These are phyloP conservation scores for Drosophila ogumai DNA, from an alignment of 1,140 invertebrate species.

Conservation along the genomic window DNA sequence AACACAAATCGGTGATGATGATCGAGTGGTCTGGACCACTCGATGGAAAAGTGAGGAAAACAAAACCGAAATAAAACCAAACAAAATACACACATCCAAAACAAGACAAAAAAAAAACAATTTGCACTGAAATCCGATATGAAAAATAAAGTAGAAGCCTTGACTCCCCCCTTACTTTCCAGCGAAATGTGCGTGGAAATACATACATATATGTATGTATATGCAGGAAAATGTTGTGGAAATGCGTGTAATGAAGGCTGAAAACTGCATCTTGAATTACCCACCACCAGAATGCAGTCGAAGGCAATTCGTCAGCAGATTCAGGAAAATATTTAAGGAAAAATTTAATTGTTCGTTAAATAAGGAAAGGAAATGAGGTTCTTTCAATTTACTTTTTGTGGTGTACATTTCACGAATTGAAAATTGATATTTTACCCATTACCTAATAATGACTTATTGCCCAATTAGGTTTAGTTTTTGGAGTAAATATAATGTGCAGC, in stretches of 20 bases:
- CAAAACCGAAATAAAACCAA: conserved; percentile 21
- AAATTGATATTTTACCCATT: not conserved
- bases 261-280: conserved; percentile 67
- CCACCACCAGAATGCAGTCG: not conserved
- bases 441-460: not conserved
- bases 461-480: not conserved
- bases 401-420: not conserved
- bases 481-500: not conserved
- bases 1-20: conserved; percentile 8
- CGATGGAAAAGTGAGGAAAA: conserved; percentile 31
- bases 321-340: conserved; percentile 6
- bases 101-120: conserved; percentile 24
- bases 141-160: conserved; percentile 69
- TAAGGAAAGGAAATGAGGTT: not conserved
- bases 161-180: conserved; percentile 39
- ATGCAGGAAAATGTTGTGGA: conserved; percentile 27
- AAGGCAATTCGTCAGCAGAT: conserved; percentile 37
- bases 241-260: conserved; percentile 61
- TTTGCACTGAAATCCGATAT: conserved; percentile 80
- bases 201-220: too few relatives aligned
- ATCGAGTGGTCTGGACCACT: conserved; percentile 50
- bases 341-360: conserved; percentile 8
- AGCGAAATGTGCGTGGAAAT: conserved; percentile 62
- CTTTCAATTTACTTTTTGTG: conserved; percentile 5
- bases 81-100: conserved; percentile 27